Percentiles rank a stretch among this genome's conserved stretches.
These are phyloP conservation scores for Dysidea cf. avara DNA, from an alignment of 37 sponge, comb jelly and placozoan species.

Conservation along the genomic window DNA sequence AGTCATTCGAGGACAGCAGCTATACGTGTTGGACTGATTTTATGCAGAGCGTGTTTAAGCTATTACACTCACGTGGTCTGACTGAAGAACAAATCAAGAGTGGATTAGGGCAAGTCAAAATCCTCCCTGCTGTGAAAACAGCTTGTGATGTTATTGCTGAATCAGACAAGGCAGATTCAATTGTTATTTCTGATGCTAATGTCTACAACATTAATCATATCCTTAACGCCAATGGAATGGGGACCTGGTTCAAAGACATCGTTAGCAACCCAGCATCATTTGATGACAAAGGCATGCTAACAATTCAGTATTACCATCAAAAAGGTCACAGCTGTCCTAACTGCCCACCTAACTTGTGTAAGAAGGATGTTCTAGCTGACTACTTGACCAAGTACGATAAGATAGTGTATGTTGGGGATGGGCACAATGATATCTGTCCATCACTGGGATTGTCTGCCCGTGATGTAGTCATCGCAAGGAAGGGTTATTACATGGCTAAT, in stretches of 20 bases:
- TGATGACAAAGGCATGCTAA: constrained; percentile 40
- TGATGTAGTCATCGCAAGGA: constrained; percentile 68
- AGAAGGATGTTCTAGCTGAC: constrained; percentile 48
- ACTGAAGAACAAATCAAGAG: constrained; percentile 12
- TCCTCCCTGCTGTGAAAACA: constrained; percentile 12
- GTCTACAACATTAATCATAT: constrained; percentile 62
- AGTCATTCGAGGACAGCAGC: neutral
- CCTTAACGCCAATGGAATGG: constrained; percentile 49
- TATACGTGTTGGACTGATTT: constrained; percentile 54
- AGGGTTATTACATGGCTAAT: constrained; percentile 55
- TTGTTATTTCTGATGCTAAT: constrained; percentile 79
- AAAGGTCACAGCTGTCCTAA: constrained; percentile 43
- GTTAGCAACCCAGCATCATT: constrained; percentile 76
- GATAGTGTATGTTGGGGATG: constrained; percentile 79
- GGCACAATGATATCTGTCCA: constrained; percentile 63
- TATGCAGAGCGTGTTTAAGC: constrained; percentile 41
- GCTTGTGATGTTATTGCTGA: constrained; percentile 16
- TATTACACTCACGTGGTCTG: constrained; percentile 20
- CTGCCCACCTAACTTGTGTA: constrained; percentile 77
- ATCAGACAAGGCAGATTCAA: constrained; percentile 14
- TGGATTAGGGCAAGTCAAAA: constrained; percentile 24
- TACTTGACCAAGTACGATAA: constrained; percentile 20
- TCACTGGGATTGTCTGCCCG: constrained; percentile 10
- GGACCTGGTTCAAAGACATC: constrained; percentile 14
- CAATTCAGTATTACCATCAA: constrained; percentile 45